A percentile compares a stretch with the other conserved stretches of the same genome.
Evolutionary conservation across 2,113 vertebrate genomes (phyloP).

Genomic region (Herpetotheres cachinnans): DNA sequence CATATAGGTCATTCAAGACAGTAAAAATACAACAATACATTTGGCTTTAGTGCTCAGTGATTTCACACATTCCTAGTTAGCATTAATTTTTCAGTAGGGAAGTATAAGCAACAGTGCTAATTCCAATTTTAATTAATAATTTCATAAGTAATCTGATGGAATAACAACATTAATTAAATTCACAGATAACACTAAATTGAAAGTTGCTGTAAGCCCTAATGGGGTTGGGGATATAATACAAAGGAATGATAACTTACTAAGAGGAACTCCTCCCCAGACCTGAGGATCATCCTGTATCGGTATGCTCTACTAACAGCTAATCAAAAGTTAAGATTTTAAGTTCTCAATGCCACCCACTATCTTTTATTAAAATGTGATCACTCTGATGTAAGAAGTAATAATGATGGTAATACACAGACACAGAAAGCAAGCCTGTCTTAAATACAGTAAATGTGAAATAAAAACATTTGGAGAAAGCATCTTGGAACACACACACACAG

Average conservation of each 20-base stretch:
- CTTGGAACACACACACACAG: background rate
- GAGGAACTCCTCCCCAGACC: background rate
- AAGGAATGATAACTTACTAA: background rate
- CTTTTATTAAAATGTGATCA: background rate
- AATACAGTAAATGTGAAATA: background rate
- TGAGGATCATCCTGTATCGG: background rate
- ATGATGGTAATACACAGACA: background rate
- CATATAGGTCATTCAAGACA: background rate
- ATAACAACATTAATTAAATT: conserved; percentile 13
- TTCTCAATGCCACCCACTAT: background rate
- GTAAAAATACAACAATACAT: background rate
- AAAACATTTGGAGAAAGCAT: background rate
- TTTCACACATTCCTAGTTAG: background rate
- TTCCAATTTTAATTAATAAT: background rate
- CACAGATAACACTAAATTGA: background rate
- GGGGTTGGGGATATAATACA: background rate
- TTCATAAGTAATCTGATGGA: background rate
- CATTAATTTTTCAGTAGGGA: background rate
- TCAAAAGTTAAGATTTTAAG: background rate
- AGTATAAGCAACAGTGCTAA: background rate
- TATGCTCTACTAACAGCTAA: background rate
- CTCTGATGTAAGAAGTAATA: background rate
- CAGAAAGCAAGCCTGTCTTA: background rate
- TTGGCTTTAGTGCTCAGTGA: background rate
- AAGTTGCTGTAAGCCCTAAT: background rate